Conservation (phyloP, 2,797 vertebrate genomes). For the Taenioides sp. region DNA sequence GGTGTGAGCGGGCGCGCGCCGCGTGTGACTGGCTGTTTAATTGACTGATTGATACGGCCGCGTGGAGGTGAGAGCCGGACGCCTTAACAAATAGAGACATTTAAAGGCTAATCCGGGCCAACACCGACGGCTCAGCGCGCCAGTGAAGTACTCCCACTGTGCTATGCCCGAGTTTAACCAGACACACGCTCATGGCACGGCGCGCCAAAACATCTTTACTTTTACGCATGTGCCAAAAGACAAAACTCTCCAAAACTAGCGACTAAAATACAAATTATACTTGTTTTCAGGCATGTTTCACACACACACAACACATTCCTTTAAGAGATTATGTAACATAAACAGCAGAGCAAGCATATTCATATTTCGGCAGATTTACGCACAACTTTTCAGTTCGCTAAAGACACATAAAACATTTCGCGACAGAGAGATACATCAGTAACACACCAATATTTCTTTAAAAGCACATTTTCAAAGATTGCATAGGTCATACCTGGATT, state of each 20-base stretch:
- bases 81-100: conserved; percentile 80
- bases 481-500: conserved; percentile 64
- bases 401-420: background rate
- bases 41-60: conserved; percentile 82
- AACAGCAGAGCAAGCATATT: background rate
- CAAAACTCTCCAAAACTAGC: background rate
- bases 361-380: background rate
- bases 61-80: conserved; percentile 75
- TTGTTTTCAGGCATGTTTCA: background rate
- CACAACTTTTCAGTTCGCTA: conserved; percentile 32
- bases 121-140: conserved; percentile 58
- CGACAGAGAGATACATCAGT: background rate
- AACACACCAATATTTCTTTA: background rate
- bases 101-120: conserved; percentile 77
- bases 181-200: conserved; percentile 1
- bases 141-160: conserved; percentile 33
- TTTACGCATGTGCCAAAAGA: conserved; percentile 9
- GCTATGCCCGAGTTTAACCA: conserved; percentile 11
- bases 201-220: conserved; percentile 12
- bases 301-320: background rate
- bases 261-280: background rate
- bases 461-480: conserved; percentile 13
- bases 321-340: background rate
- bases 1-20: conserved; percentile 25
- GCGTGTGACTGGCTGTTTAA: conserved; percentile 78